phyloP scores from a whole-genome alignment of 2,797 vertebrate species.

The Centropyge bicolor region DNA sequence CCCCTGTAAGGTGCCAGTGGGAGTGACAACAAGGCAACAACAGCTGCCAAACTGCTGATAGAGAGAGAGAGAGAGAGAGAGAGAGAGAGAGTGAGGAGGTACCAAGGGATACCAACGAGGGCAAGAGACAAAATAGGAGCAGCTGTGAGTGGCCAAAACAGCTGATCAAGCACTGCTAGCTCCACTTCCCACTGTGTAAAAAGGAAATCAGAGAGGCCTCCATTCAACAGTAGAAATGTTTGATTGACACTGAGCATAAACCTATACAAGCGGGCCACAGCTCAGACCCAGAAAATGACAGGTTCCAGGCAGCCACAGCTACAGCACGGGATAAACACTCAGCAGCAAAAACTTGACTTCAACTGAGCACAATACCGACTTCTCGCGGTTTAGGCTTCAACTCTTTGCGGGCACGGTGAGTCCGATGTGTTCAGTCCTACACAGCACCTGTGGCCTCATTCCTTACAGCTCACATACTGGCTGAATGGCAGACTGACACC shows the following conservation, averaged over 20 bases:
- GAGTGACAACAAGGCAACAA: slow-evolving; percentile 72
- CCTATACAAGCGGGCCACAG: slow-evolving; percentile 10
- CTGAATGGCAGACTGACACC: slow-evolving; percentile 73
- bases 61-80: slow-evolving; percentile 20
- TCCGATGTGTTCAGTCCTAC: slow-evolving; percentile 56
- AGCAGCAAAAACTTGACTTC: not conserved
- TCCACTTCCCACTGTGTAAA: slow-evolving; percentile 46
- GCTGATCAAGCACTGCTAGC: slow-evolving; percentile 82
- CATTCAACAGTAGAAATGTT: slow-evolving; percentile 17
- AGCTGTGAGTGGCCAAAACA: slow-evolving; percentile 80
- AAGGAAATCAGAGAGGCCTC: slow-evolving; percentile 54
- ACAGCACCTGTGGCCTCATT: slow-evolving; percentile 81
- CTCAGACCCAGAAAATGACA: slow-evolving; percentile 19
- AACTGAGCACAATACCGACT: slow-evolving; percentile 2
- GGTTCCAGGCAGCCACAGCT: slow-evolving; percentile 10
- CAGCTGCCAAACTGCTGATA: slow-evolving; percentile 79
- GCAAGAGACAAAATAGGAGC: slow-evolving; percentile 73
- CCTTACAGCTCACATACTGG: slow-evolving; percentile 64
- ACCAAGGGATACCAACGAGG: slow-evolving; percentile 54
- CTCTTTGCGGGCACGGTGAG: slow-evolving; percentile 6
- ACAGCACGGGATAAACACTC: not conserved
- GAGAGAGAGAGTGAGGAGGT: slow-evolving; percentile 25
- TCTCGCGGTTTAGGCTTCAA: slow-evolving; percentile 16
- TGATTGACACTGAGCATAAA: slow-evolving; percentile 44
- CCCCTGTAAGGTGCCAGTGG: slow-evolving; percentile 56